Evolutionary conservation across 1,140 invertebrate species (phyloP), one percentile per base, ranked within the genome.

Genomic region (Gonatopus flavifemur): DNA sequence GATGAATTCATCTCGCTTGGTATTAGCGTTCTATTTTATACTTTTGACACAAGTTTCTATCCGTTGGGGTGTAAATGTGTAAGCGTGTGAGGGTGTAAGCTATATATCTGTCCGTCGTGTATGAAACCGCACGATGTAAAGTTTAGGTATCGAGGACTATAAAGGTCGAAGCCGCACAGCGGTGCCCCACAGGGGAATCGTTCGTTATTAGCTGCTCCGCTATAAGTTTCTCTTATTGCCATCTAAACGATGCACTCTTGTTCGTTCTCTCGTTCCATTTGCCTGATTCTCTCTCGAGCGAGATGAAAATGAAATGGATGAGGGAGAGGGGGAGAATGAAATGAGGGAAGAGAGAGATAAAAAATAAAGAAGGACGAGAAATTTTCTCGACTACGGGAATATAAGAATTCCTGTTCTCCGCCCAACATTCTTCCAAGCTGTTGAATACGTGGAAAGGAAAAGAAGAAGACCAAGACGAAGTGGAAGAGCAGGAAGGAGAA

Each of bases 201-300:
- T 44, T 25, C 46, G 36, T 59, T 47, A 45, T 59, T 55, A 54
- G 42, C 24, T 31, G 13, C 3, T 12, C 41, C 52, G 57, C 57
- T 62, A 66, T 67, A 67, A 60, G 52, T 69, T 69, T 60, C 48
- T 48, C 59, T 67, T 64, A 67, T 68, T 66, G 62, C 55, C 50
- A 54, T 55, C 60, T 61, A 63, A 65, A 64, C 57, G 65, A 67
- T 67, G 62, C 64, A 59, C 56, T 64, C 57, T n/a, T 19, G 1
- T 18, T 1, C 21, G 3, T 13, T 25, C 13, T 13, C 16, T 13
- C 7, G 7, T 10, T 16, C 40, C 18, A 7, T 30, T 18, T 24
- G 12, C 16, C 13, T 15, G 13, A 25, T n/a, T n/a, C 22, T 25
- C 21, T 4, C 22, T 37, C 45, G 53, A 32, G 50, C 22, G 35